Base-by-base conservation (phyloP, 2,113 vertebrate genomes). In the Ammodytes marinus region DNA sequence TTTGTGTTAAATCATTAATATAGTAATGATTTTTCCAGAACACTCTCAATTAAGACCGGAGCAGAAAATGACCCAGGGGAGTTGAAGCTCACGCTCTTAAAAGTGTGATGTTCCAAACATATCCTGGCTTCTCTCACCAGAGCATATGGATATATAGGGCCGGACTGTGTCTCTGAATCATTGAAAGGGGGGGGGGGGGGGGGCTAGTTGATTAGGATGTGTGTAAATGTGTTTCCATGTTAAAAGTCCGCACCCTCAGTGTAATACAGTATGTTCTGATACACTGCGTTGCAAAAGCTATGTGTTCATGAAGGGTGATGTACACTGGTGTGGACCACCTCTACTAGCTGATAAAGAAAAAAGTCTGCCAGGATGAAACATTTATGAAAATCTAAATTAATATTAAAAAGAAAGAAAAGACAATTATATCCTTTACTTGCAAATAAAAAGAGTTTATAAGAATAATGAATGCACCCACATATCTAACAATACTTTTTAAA, bases 1-100 rank as follows among this genome's bases (percentile, higher is more conserved):
- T 95, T 93, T 94, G 94, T 95, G 95, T 95, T 96, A 94, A 95
- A 95, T 96, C 95, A 95, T 95, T 96, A 95, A 95, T 95, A 96
- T 95, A 91, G 93, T 96, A 96, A 95, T 95, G 95, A 95, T 96
- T 95, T 95, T 95, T 93, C 92, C 93, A 94, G 93, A 95, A 95
- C 92, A 95, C 93, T 95, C 94, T 95, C 92, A 96, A 95, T 95
- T 95, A 95, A 95, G 93, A 93, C 89, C 90, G 88, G 90, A 93
- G 90, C 91, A 93, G 93, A 92, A 95, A 95, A 95, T 94, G 92
- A 94, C 94, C 91, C 93, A 82, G 74, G 93, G 93, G 95, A 95
- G 81, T 81, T 86, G 69, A 80, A 92, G 87, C 89, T 92, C 89
- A 92, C 83, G 88, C 93, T 93, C 83, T 92, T 93, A 93, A 95